Evolutionary conservation across 2,113 vertebrate species (phyloP).

Genomic region (Anolis sagrei): DNA sequence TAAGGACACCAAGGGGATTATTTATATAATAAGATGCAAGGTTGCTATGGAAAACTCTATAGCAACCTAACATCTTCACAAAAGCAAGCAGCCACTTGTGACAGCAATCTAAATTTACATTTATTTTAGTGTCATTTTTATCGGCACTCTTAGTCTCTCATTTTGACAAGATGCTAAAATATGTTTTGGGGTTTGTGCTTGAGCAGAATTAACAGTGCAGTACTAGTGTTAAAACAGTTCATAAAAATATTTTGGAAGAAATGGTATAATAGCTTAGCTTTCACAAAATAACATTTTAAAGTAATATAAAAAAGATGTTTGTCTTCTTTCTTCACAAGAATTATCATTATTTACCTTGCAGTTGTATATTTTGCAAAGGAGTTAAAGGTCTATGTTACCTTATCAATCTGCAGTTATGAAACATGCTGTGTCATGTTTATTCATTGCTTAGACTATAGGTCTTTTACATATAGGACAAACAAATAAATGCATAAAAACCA

Average conservation of each 20-base stretch:
- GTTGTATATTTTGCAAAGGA: conserved; percentile 27
- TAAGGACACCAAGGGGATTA: conserved; percentile 79
- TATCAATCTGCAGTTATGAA: too few relatives aligned
- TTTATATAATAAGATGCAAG: conserved; percentile 84
- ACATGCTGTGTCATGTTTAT: too few relatives aligned
- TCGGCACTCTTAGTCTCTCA: conserved; percentile 77
- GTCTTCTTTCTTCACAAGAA: not conserved
- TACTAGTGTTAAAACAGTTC: conserved; percentile 70
- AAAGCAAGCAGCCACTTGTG: conserved; percentile 82
- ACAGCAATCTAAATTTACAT: conserved; percentile 83
- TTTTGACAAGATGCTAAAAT: conserved; percentile 84
- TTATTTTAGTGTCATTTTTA: conserved; percentile 84
- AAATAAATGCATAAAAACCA: too few relatives aligned
- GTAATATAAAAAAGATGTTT: conserved; percentile 40
- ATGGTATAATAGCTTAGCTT: conserved; percentile 63
- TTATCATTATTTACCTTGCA: conserved; percentile 22
- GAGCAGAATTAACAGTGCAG: conserved; percentile 78
- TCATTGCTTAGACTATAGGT: too few relatives aligned
- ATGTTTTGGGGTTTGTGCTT: conserved; percentile 71
- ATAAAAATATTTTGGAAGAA: conserved; percentile 63
- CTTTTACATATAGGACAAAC: too few relatives aligned
- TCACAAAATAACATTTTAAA: conserved; percentile 55
- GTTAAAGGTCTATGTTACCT: not conserved
- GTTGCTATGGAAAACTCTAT: conserved; percentile 85
- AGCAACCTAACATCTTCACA: conserved; percentile 81